Evolutionary conservation across 2,797 vertebrate species (phyloP).

Genomic region (Labeo calbasu): DNA sequence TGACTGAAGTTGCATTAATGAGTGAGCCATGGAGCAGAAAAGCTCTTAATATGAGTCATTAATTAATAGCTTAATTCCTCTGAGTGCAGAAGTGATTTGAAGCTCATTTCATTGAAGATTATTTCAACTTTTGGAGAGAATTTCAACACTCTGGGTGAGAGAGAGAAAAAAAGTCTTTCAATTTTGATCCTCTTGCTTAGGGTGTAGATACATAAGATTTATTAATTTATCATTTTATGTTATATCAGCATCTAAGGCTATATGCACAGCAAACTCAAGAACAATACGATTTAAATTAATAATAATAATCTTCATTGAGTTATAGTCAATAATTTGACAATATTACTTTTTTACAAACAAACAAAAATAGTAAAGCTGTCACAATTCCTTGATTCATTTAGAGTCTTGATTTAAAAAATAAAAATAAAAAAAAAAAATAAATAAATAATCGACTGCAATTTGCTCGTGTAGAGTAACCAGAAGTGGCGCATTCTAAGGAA

Average conservation of each 20-base stretch:
- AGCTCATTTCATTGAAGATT: conserved; percentile 42
- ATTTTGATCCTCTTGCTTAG: background rate
- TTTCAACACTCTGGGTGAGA: conserved; percentile 3
- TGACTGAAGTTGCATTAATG: conserved; percentile 79
- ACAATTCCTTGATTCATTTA: too few species aligned
- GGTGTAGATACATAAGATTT: background rate
- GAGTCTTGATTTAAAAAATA: too few species aligned
- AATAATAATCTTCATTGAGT: background rate
- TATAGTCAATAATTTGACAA: background rate
- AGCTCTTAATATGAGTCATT: conserved; percentile 77
- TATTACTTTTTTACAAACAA: background rate
- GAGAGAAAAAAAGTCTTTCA: background rate
- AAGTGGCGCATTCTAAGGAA: too few species aligned
- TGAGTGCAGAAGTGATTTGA: conserved; percentile 68
- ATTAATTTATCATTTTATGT: background rate
- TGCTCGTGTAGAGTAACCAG: too few species aligned
- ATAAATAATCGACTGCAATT: too few species aligned
- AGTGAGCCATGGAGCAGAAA: conserved; percentile 79
- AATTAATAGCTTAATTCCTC: conserved; percentile 79
- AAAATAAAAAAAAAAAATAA: too few species aligned
- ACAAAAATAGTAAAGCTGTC: background rate
- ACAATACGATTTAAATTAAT: background rate
- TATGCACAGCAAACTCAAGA: background rate
- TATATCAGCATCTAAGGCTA: background rate
- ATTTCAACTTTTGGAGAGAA: conserved; percentile 26